These are phyloP conservation scores for Eurytoma californica DNA, from an alignment of 2,888 invertebrate species.

Conservation along the genomic window DNA sequence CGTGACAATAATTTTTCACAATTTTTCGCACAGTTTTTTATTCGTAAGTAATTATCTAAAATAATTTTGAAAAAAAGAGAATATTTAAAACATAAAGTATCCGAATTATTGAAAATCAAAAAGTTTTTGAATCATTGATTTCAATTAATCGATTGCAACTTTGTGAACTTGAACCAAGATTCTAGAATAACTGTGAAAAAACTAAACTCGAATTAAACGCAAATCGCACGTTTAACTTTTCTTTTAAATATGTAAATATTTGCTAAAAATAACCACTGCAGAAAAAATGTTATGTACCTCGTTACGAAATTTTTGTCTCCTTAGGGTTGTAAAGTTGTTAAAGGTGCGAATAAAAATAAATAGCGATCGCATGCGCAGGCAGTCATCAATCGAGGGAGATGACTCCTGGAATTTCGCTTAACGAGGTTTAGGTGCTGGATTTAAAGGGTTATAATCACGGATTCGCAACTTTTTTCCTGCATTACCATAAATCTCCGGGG, in stretches of 20 bases:
- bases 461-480: conserved; percentile 47
- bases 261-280: neutral
- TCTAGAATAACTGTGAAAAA: no score
- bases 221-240: neutral
- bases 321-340: neutral
- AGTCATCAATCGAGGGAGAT: conserved; percentile 31
- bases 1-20: no score
- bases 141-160: no score
- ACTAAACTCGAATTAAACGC: no score
- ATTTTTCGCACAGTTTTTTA: no score
- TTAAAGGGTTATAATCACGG: conserved; percentile 34
- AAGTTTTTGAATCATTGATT: no score
- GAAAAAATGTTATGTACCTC: neutral
- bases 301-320: no score
- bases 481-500: conserved; percentile 43
- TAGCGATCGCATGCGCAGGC: neutral
- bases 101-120: no score
- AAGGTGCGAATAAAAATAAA: neutral
- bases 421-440: conserved; percentile 39
- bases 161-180: no score
- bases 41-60: no score
- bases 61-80: no score
- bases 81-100: no score
- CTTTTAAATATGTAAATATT: neutral
- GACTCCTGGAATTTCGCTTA: conserved; percentile 35